Percentiles rank a stretch among this genome's conserved stretches.
These are phyloP conservation scores for Oreochromis aureus DNA, from an alignment of 2,113 vertebrate genomes.

Conservation along the genomic window DNA sequence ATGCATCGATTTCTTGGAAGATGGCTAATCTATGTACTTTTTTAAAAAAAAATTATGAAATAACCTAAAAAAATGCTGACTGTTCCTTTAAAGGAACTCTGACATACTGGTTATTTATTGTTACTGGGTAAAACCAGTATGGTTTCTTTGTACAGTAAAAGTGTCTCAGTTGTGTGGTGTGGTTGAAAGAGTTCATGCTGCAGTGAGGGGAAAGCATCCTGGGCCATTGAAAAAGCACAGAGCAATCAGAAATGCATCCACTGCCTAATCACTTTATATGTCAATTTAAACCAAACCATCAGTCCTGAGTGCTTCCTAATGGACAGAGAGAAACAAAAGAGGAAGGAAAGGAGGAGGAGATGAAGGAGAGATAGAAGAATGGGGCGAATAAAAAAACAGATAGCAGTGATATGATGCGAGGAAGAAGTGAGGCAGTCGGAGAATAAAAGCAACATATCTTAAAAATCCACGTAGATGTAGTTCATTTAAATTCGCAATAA, in stretches of 20 bases:
- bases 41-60: not conserved
- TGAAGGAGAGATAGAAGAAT: constrained; percentile 15
- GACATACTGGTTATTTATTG: not conserved
- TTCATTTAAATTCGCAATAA: not conserved
- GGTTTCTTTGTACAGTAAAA: not conserved
- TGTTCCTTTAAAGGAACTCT: not conserved
- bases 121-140: not conserved
- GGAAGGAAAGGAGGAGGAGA: constrained; percentile 11
- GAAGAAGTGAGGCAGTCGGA: not conserved
- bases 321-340: constrained; percentile 28
- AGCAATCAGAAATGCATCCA: constrained; percentile 48
- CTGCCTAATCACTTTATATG: constrained; percentile 68
- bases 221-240: constrained; percentile 16
- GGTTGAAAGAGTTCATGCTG: not conserved
- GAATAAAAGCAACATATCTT: not conserved
- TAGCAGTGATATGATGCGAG: not conserved
- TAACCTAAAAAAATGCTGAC: not conserved
- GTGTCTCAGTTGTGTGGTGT: not conserved
- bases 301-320: constrained; percentile 70
- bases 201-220: not conserved
- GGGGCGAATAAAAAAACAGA: not conserved
- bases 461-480: not conserved
- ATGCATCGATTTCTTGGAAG: not conserved
- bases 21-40: not conserved
- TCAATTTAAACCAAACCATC: constrained; percentile 48